Evolutionary conservation across 2,888 invertebrate genomes (phyloP), one percentile per base, ranked within the genome.

Genomic region (Cheilosia scutellata): DNA sequence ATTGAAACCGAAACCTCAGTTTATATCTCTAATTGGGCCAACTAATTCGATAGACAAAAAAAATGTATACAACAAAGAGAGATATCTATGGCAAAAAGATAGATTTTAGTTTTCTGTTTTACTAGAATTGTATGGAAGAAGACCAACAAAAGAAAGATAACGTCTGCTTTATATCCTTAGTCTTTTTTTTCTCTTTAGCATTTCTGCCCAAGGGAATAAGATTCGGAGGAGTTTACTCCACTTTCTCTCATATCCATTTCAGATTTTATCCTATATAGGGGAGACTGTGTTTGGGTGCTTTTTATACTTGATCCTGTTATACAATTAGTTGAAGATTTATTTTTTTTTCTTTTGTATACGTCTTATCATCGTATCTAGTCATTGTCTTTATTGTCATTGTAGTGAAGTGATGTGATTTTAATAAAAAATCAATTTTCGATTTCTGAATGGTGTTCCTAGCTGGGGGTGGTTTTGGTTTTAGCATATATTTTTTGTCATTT

Each of bases 371-470:
- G 9, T 11, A 11, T 11, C 37, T 37, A 37, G 37, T 40, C 60
- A 13, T 72, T 51, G 33, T 58, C 27, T 29, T 76, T 33, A 49
- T 66, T 65, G 51, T 65, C 70, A 51, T 63, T 16, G 68, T 63
- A 53, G 55, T 33, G 53, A 70, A 68, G 75, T 70, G 74, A 83
- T 79, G 70, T 75, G 79, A 74, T 83, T 83, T 83, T 78, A 78
- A 83, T 83, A 79, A 75, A 76, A 76, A 84, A 84, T 84, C 79
- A 70, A 84, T 84, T 79, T 62, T 70, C 68, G 70, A 70, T 79
- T 63, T 57, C 51, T 63, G 68, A 82, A 72, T 49, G 47, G 29
- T 57, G 74, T 53, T 20, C 27, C 57, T 55, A 31, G 31, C 5
- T 9, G 13, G 27, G 49, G 44, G 62, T 29, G 40, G 40, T 13